Evolutionary conservation across 2,888 invertebrate genomes (phyloP).

Genomic region (Lasioglossum oenotherae): DNA sequence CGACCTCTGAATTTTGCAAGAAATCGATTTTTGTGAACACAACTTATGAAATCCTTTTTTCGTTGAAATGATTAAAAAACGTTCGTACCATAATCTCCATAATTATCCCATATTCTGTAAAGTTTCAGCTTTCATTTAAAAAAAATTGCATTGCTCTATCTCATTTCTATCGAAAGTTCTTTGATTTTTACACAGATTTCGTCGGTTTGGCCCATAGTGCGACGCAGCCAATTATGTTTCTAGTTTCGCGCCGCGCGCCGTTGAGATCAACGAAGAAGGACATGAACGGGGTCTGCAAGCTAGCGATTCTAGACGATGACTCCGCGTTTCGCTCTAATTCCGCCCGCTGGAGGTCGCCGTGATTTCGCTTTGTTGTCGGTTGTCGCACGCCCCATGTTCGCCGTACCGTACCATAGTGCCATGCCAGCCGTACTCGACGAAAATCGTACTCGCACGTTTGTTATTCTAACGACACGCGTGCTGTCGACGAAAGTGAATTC

Average conservation of each 20-base stretch:
- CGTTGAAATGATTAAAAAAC: too few species aligned
- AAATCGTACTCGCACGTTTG: conserved; percentile 61
- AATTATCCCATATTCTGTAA: too few species aligned
- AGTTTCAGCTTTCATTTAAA: too few species aligned
- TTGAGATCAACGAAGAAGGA: background rate
- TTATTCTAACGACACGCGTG: conserved; percentile 68
- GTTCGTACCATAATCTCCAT: too few species aligned
- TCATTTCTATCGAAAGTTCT: too few species aligned
- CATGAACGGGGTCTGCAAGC: background rate
- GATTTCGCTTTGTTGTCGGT: conserved; percentile 63
- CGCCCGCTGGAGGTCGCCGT: conserved; percentile 60
- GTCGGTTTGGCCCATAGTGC: too few species aligned
- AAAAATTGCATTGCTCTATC: too few species aligned
- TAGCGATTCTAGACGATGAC: conserved; percentile 39
- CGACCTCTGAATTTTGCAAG: too few species aligned
- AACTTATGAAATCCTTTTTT: too few species aligned
- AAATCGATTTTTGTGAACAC: too few species aligned
- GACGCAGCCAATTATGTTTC: conserved; percentile 6
- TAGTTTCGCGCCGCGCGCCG: background rate
- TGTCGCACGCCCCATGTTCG: background rate
- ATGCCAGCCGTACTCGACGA: conserved; percentile 33
- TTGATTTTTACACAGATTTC: too few species aligned
- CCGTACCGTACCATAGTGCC: background rate
- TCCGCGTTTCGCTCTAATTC: conserved; percentile 72
- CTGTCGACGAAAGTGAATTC: conserved; percentile 60